Evolutionary conservation across 2,113 vertebrate genomes (phyloP).

Genomic region (Agapornis roseicollis): DNA sequence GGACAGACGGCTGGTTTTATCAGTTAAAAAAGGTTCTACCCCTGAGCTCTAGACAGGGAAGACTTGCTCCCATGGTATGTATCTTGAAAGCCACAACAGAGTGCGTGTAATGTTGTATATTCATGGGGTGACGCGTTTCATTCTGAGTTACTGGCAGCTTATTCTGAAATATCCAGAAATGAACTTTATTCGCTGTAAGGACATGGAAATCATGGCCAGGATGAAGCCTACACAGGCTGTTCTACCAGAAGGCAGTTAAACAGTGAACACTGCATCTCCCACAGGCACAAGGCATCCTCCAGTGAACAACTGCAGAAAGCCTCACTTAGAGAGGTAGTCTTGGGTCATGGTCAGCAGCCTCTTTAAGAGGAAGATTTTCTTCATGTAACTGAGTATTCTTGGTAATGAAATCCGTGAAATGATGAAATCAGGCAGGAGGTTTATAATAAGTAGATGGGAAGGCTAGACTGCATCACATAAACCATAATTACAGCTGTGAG

Average conservation of each 20-base stretch:
- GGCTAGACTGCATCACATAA: not conserved
- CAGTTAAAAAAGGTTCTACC: not conserved
- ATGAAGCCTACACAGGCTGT: not conserved
- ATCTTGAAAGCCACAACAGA: not conserved
- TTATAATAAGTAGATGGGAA: not conserved
- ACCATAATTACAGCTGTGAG: not conserved
- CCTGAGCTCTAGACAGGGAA: not conserved
- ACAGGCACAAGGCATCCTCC: not conserved
- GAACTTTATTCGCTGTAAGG: not conserved
- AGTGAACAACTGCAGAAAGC: not conserved
- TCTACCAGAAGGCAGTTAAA: not conserved
- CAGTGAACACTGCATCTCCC: not conserved
- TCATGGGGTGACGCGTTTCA: accelerated
- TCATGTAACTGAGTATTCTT: not conserved
- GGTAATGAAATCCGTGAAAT: not conserved
- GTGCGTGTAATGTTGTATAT: no score
- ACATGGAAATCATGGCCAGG: not conserved
- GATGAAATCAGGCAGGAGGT: not conserved
- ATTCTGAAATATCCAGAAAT: not conserved
- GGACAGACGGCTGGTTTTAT: not conserved
- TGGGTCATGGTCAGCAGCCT: not conserved
- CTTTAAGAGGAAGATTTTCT: not conserved
- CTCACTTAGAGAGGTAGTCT: not conserved
- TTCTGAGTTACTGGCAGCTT: not conserved
- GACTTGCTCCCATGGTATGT: not conserved